Evolutionary conservation across 2,113 vertebrate genomes (phyloP).

Genomic region (Notarius quadriscutis): DNA sequence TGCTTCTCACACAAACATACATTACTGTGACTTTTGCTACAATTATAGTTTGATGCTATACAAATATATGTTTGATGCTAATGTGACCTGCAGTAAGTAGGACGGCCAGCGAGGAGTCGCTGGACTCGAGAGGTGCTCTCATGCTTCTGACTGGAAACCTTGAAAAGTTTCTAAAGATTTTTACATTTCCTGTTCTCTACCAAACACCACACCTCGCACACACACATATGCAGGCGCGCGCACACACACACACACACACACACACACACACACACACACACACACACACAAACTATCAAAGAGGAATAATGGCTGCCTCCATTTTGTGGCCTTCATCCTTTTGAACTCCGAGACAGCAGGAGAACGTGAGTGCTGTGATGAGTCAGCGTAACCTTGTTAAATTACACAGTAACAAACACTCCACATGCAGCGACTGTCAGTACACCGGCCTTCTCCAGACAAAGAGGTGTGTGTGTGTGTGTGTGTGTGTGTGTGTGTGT

Average conservation of each 20-base stretch:
- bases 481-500: not conserved
- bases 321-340: constrained; percentile 42
- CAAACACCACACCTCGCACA: no score
- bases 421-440: not conserved
- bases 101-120: not conserved
- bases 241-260: not conserved
- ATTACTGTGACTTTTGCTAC: not conserved
- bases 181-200: not conserved
- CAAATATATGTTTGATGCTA: not conserved
- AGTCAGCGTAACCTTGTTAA: constrained; percentile 36
- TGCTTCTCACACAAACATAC: not conserved
- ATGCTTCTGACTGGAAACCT: not conserved
- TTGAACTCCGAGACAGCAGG: not conserved
- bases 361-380: constrained; percentile 11
- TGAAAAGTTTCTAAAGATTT: not conserved
- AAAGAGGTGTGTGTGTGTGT: no score
- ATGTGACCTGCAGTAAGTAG: not conserved
- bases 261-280: not conserved
- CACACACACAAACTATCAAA: not conserved
- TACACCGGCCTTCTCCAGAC: not conserved
- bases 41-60: not conserved
- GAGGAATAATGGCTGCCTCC: constrained; percentile 13
- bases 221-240: not conserved
- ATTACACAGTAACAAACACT: constrained; percentile 12
- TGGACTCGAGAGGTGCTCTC: not conserved